Evolutionary conservation across 1,140 invertebrate genomes (phyloP), one percentile per base, ranked within the genome.

Genomic region (Drosophila simulans): DNA sequence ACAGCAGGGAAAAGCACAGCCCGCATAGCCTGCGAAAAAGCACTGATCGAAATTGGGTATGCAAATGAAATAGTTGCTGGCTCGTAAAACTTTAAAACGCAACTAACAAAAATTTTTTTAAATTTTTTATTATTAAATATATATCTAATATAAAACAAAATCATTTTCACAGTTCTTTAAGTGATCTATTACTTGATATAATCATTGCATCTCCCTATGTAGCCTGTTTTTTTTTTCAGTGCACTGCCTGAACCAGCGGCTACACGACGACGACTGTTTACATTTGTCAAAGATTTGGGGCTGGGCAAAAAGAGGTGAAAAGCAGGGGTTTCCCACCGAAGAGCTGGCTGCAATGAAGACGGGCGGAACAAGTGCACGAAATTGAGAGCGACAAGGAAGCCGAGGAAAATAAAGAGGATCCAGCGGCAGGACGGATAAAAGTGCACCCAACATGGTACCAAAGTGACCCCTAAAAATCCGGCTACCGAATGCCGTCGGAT

Each of bases 231-330:
- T 64, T 46, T 10, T 17, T 0, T 2, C 13, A 51, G 63, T 66
- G 58, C 22, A 25, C 3, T 10, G 45, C 20, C 27, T 51, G 12
- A 11, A 13, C 20, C n/a, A 17, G 35, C 55, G 52, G 51, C 58
- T 56, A 68, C 56, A 56, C 65, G 58, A 51, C 46, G 37, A 49
- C 52, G 56, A 65, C 54, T 88, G 82, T 88, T 86, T 86, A 88
- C 83, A 88, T 83, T 86, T 88, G 79, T 88, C 79, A 88, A 88
- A 88, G 79, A 79, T 88, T 82, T 86, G 54, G 51, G 42, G 7
- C 20, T 5, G 39, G 5, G 2, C 0, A 11, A 46, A 51, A 62
- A 51, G 52, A 58, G 43, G 22, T 37, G 56, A 51, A 51, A 20
- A 2, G 42, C 62, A 15, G 1, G 42, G 58, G 22, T 25, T 22